Conservation (phyloP, 2,888 invertebrate species). For the Agrotis puta region DNA sequence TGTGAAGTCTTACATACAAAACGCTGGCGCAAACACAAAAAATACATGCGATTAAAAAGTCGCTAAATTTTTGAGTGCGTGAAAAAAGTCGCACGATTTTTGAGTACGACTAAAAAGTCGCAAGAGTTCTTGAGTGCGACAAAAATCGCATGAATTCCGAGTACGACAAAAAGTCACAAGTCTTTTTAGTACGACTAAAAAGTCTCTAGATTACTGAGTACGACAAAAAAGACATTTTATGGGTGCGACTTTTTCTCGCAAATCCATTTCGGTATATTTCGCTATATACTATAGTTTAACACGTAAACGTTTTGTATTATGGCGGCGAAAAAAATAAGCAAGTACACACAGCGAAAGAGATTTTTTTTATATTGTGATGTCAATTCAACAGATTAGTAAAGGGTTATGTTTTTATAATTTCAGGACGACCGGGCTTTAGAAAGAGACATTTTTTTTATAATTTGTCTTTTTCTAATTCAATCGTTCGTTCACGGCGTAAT, state of each 20-base stretch:
- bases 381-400: not conserved
- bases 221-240: too few relatives aligned
- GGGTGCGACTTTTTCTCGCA: conserved; percentile 22
- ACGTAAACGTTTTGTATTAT: not conserved
- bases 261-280: not conserved
- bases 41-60: not conserved
- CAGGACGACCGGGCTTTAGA: not conserved
- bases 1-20: conserved; percentile 28
- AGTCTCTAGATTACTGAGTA: too few relatives aligned
- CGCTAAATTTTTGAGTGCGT: not conserved
- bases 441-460: not conserved
- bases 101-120: too few relatives aligned
- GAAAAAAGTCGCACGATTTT: too few relatives aligned
- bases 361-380: conserved; percentile 24
- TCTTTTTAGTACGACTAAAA: too few relatives aligned
- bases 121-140: too few relatives aligned
- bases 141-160: too few relatives aligned
- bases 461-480: too few relatives aligned
- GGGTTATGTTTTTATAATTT: too few relatives aligned
- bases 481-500: not conserved
- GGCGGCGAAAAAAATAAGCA: conserved; percentile 1
- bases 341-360: not conserved
- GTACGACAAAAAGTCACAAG: too few relatives aligned
- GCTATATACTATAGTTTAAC: not conserved
- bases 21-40: not conserved